Percentiles rank a stretch among this genome's conserved stretches.
Evolutionary conservation across 2,113 vertebrate species (phyloP).

Genomic region (Nothocercus julius): DNA sequence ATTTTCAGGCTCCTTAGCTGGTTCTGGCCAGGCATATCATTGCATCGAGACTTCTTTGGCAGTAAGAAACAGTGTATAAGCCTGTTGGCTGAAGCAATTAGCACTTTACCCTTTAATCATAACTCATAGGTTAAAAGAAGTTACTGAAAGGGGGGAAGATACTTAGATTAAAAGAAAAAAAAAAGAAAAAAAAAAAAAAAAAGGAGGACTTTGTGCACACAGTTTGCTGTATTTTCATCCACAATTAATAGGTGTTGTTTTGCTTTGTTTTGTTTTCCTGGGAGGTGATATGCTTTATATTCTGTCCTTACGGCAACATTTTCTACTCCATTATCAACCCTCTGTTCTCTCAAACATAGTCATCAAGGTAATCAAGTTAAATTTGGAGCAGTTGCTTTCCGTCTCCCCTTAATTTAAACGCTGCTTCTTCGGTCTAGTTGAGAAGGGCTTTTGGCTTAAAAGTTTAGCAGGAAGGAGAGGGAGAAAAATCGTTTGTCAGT

Average conservation of each 20-base stretch:
- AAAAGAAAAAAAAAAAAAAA: too few species aligned
- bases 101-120: neutral
- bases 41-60: neutral
- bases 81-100: neutral
- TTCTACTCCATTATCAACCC: neutral
- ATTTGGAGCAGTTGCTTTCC: neutral
- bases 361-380: neutral
- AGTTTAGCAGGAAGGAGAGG: neutral
- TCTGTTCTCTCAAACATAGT: too few species aligned
- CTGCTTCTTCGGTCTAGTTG: neutral
- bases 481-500: neutral
- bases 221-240: neutral
- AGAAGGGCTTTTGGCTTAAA: neutral
- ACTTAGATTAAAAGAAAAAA: neutral
- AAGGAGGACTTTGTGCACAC: neutral
- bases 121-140: neutral
- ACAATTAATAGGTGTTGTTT: neutral
- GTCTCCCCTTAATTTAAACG: neutral
- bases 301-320: neutral
- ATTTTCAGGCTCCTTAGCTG: neutral
- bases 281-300: neutral
- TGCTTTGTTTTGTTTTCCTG: neutral
- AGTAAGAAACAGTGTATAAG: neutral
- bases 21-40: neutral
- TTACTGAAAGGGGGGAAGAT: neutral